Conservation (phyloP, 1,140 invertebrate species). For the Cepaea nemoralis region DNA sequence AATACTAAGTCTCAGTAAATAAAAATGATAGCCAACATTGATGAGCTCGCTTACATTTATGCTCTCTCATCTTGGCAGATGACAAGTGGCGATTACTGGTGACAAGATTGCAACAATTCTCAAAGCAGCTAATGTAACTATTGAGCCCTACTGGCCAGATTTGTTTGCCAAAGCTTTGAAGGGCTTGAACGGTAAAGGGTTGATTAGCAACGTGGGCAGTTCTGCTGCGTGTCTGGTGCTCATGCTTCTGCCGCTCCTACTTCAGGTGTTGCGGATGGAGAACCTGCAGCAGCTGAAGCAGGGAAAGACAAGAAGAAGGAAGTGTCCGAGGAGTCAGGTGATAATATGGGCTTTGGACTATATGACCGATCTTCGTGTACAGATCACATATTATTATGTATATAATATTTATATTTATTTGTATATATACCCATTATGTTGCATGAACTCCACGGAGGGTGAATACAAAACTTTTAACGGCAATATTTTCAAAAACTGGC, state of each 20-base stretch:
- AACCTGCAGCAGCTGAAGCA: background rate
- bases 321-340: background rate
- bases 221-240: conserved; percentile 93
- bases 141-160: conserved; percentile 98
- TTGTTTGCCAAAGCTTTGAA: no score
- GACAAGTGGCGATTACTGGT: conserved; percentile 98
- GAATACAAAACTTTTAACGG: no score
- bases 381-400: no score
- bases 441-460: no score
- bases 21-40: conserved; percentile 82
- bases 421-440: no score
- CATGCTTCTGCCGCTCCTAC: conserved; percentile 86
- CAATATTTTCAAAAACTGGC: no score
- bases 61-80: conserved; percentile 94
- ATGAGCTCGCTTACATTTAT: conserved; percentile 98
- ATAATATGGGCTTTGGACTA: background rate
- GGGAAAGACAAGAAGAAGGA: background rate
- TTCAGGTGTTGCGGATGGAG: conserved; percentile 78
- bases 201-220: conserved; percentile 93
- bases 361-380: background rate
- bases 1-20: no score
- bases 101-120: conserved; percentile 98
- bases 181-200: conserved; percentile 95
- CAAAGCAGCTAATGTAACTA: conserved; percentile 94
- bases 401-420: no score